A percentile compares a stretch with the other conserved stretches of the same genome.
Conservation (phyloP, 2,888 invertebrate species). For the Brachynemurus nebulosus region DNA sequence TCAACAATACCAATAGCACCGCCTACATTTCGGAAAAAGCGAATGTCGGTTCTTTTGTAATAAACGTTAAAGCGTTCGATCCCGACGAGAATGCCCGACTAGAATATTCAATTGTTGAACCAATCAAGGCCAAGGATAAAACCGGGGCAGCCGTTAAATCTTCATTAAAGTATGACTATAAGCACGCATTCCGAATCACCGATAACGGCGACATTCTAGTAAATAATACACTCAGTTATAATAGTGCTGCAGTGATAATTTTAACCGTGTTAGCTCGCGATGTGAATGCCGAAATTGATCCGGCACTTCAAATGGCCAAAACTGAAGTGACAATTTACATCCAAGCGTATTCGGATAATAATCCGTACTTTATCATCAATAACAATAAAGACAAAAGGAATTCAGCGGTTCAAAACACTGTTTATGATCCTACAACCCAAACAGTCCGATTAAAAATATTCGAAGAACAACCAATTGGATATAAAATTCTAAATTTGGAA, state of each 20-base stretch:
- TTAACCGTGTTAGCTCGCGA: conserved; percentile 58
- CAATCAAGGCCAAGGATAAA: conserved; percentile 56
- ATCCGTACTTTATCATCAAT: conserved; percentile 51
- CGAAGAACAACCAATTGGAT: conserved; percentile 64
- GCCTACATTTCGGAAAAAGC: conserved; percentile 60
- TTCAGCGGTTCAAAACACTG: background rate
- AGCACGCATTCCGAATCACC: conserved; percentile 54
- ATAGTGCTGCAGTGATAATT: conserved; percentile 58
- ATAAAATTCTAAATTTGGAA: conserved; percentile 49
- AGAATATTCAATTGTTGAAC: conserved; percentile 52
- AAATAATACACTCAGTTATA: conserved; percentile 52
- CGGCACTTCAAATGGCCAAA: conserved; percentile 45
- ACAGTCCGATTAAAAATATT: conserved; percentile 40
- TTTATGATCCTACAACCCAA: conserved; percentile 1
- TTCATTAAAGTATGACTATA: conserved; percentile 46
- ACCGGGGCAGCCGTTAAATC: conserved; percentile 50
- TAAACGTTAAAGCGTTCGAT: conserved; percentile 53
- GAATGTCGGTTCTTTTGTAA: conserved; percentile 43
- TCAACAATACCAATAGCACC: conserved; percentile 45
- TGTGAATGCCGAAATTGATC: conserved; percentile 50
- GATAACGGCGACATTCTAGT: conserved; percentile 54
- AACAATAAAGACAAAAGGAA: background rate
- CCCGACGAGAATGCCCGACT: conserved; percentile 55
- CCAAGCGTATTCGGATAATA: conserved; percentile 61
- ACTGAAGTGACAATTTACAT: conserved; percentile 64